These are phyloP conservation scores for Erethizon dorsatum DNA, from an alignment of 2,797 vertebrate genomes.

Conservation along the genomic window DNA sequence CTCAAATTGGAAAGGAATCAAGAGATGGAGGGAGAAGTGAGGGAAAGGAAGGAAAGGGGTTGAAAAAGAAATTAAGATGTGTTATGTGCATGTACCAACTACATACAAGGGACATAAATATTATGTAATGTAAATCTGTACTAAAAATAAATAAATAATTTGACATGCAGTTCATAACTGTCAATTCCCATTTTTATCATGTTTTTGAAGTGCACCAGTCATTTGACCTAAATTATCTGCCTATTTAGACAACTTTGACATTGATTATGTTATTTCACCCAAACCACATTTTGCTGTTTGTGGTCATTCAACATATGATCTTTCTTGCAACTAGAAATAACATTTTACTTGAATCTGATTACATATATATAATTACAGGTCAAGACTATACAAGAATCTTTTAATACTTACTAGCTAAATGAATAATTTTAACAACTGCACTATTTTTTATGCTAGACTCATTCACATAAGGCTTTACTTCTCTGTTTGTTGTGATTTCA, in stretches of 20 bases:
- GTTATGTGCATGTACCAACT: not conserved
- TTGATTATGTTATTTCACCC: not conserved
- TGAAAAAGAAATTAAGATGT: not conserved
- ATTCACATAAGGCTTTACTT: not conserved
- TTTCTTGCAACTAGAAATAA: not conserved
- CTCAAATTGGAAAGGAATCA: not conserved
- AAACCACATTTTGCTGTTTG: not conserved
- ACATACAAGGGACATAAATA: not conserved
- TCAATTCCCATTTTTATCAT: not conserved
- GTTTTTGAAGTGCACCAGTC: not conserved
- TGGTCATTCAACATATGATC: not conserved
- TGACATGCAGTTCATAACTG: not conserved
- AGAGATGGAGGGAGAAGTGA: not conserved
- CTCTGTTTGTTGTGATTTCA: not conserved
- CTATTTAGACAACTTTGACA: not conserved
- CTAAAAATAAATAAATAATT: not conserved
- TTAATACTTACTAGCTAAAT: not conserved
- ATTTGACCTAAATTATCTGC: not conserved
- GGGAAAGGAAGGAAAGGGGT: too few relatives aligned
- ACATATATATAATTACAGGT: not conserved
- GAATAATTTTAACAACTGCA: not conserved
- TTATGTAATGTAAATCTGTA: not conserved
- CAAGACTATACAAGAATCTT: not conserved
- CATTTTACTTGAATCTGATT: not conserved
- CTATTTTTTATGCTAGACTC: not conserved